Conservation (phyloP, 2,797 vertebrate genomes). For the Poecilia picta region DNA sequence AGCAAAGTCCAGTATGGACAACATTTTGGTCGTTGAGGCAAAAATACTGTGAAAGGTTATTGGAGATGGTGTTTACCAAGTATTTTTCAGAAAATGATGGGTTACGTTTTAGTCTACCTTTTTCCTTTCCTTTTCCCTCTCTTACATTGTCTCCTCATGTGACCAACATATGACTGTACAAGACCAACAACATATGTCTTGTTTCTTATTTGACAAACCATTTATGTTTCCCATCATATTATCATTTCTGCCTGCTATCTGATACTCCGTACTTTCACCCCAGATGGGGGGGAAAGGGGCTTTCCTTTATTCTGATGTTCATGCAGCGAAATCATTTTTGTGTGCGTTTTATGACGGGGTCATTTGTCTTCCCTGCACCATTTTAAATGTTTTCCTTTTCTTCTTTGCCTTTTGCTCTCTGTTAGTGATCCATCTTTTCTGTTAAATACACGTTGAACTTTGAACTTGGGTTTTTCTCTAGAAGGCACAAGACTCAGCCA, state of each 20-base stretch:
- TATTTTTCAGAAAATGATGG: conserved; percentile 5
- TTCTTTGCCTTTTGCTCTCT: not conserved
- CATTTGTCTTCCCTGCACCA: not conserved
- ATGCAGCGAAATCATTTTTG: conserved; percentile 23
- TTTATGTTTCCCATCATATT: conserved; percentile 3
- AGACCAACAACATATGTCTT: no score
- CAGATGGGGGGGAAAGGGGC: not conserved
- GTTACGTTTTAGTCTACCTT: conserved; percentile 4
- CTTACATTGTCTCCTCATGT: conserved; percentile 46
- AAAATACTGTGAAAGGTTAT: not conserved
- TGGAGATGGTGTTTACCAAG: conserved; percentile 20
- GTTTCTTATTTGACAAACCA: conserved; percentile 3
- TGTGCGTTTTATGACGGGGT: not conserved
- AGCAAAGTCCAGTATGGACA: not conserved
- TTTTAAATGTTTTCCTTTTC: not conserved
- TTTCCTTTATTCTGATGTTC: not conserved
- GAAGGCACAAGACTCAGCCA: conserved; percentile 44
- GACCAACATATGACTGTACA: conserved; percentile 40
- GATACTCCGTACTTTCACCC: not conserved
- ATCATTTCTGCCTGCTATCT: not conserved
- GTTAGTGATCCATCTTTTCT: conserved; percentile 13
- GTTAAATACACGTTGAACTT: conserved; percentile 39
- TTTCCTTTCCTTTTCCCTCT: conserved; percentile 29
- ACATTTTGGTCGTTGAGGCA: conserved; percentile 9
- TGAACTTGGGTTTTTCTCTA: conserved; percentile 45